Base-by-base conservation (phyloP, 2,888 invertebrate genomes). In the Ptilodon capucinus region DNA sequence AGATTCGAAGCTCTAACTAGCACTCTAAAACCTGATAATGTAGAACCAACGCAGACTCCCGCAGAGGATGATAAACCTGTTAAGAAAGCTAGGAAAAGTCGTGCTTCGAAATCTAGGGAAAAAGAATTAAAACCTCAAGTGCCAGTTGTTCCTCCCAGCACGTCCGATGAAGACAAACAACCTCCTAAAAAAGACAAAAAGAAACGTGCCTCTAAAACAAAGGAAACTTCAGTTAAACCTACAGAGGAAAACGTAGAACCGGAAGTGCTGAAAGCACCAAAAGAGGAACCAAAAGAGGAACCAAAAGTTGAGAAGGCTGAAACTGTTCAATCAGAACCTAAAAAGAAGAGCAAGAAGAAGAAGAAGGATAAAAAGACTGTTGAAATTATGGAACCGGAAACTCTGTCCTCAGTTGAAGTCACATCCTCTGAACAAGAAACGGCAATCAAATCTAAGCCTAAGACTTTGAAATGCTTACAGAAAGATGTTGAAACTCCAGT, bases 101-200 rank as follows among this genome's bases (percentile, higher is more conserved):
- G 83, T n/a, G 64, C 81, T n/a, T 77, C 79, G 1, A 90, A 89
- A 62, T 89, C 90, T 7, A 84, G 71, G 42, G 84, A 82, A 51
- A 90, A 89, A 59, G 89, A 82, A 49, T 69, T 79, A n/a, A 81
- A 75, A 64, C 48, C 64, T 25, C 71, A 72, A 57, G 23, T 45
- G 44, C 42, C 54, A 25, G 71, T 73, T 17, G 36, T 60, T 18
- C 56, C 60, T 40, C 60, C 63, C 30, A 75, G 58, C 50, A 78
- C 74, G 47, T 71, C 75, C 14, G 79, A 79, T 44, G 79, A 84
- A 65, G 76, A 81, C 30, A 82, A 79, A 54, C 72, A 69, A 42
- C 59, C 63, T n/a, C 36, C 56, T 14, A 86, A 80, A 47, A 87
- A 80, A 66, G 82, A 84, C 30, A 86, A 84, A 71, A 85, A 78